A percentile compares a stretch with the other conserved stretches of the same genome.
Conservation (phyloP, 2,113 vertebrate species). For the Cacatua alba region DNA sequence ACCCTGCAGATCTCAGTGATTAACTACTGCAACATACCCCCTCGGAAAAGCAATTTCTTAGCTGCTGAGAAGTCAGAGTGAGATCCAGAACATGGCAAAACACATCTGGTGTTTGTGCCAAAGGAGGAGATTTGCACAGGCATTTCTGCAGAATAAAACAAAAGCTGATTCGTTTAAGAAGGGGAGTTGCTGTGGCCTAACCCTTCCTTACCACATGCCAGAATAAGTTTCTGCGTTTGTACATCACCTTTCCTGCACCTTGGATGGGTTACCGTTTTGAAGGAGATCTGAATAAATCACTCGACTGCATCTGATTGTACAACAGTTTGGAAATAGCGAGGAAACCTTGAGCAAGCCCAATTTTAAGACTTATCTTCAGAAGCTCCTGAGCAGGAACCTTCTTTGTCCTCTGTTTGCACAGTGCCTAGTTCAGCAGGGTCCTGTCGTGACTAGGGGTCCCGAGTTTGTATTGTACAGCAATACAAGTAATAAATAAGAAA, state of each 20-base stretch:
- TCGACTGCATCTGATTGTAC: not conserved
- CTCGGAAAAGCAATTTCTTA: constrained; percentile 36
- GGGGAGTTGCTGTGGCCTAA: not conserved
- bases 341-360: not conserved
- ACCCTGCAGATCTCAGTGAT: constrained; percentile 22
- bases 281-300: not conserved
- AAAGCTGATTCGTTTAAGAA: not conserved
- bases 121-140: not conserved
- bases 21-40: not conserved
- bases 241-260: constrained; percentile 9
- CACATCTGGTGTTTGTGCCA: not conserved
- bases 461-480: constrained; percentile 28
- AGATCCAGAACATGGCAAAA: not conserved
- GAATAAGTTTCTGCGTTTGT: not conserved
- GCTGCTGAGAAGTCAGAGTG: constrained; percentile 9
- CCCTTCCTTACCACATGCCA: not conserved
- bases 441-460: constrained; percentile 29
- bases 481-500: constrained; percentile 58
- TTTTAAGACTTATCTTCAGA: not conserved
- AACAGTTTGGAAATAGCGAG: not conserved
- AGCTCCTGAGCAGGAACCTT: not conserved
- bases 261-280: not conserved
- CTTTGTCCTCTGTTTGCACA: constrained; percentile 30
- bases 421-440: constrained; percentile 50
- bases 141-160: not conserved